Percentiles rank a stretch among this genome's conserved stretches.
Evolutionary conservation across 2,797 vertebrate species (phyloP).

Genomic region (Acanthopagrus latus): DNA sequence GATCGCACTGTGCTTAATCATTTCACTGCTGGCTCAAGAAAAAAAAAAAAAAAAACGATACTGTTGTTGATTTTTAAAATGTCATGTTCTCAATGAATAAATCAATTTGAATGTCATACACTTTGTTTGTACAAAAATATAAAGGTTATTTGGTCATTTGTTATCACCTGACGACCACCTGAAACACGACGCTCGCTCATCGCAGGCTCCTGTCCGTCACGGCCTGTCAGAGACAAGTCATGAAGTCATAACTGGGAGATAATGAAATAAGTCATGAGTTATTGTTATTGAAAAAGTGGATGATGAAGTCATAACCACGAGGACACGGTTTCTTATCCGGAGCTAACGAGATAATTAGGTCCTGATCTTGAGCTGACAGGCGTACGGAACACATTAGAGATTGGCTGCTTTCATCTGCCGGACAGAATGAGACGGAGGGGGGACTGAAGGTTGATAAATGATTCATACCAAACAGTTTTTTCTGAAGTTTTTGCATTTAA

Average conservation of each 20-base stretch:
- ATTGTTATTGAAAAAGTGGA: not conserved
- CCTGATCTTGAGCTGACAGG: constrained; percentile 42
- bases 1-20: too few relatives aligned
- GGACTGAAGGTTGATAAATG: not conserved
- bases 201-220: constrained; percentile 1
- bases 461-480: not conserved
- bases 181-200: not conserved
- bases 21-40: too few relatives aligned
- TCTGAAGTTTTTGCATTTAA: not conserved
- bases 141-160: too few relatives aligned
- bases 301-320: constrained; percentile 31
- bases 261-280: constrained; percentile 38
- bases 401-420: not conserved
- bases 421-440: not conserved
- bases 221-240: not conserved
- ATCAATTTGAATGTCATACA: too few relatives aligned
- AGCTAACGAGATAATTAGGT: constrained; percentile 30
- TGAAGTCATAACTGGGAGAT: not conserved
- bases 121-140: too few relatives aligned
- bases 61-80: too few relatives aligned
- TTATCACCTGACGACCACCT: too few relatives aligned
- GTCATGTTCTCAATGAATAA: too few relatives aligned
- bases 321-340: constrained; percentile 26
- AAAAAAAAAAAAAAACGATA: too few relatives aligned
- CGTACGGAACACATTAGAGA: constrained; percentile 2